Percentiles rank a stretch among this genome's conserved stretches.
Evolutionary conservation across 2,113 vertebrate species (phyloP).

Genomic region (Quiscalus mexicanus): DNA sequence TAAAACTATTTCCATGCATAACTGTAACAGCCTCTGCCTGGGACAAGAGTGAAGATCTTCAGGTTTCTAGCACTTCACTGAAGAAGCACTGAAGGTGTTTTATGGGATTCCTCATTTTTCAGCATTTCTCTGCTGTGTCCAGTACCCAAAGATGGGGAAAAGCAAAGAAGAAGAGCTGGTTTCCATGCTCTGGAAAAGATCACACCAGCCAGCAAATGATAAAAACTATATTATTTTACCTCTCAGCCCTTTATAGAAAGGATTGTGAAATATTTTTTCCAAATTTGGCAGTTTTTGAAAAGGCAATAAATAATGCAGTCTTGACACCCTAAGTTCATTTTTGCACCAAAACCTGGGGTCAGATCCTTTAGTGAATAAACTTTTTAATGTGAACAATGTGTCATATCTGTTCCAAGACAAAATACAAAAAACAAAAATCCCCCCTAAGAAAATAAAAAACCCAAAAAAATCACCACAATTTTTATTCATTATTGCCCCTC

Average conservation of each 20-base stretch:
- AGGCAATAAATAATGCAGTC: background rate
- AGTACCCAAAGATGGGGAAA: background rate
- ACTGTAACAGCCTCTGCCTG: background rate
- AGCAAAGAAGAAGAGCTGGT: background rate
- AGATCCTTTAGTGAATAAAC: background rate
- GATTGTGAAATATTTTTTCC: background rate
- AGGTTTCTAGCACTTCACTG: background rate
- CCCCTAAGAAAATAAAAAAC: background rate
- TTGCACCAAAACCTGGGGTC: background rate
- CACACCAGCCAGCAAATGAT: background rate
- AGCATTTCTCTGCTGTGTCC: background rate
- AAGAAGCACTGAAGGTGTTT: accelerated
- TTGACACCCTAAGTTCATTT: background rate
- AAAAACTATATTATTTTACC: background rate
- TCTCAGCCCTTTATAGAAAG: background rate
- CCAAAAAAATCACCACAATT: background rate
- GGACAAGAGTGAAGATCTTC: background rate
- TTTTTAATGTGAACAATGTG: background rate
- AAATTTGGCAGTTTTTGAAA: background rate
- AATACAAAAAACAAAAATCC: background rate
- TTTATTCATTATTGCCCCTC: background rate
- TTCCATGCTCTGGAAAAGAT: background rate
- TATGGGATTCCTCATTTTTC: background rate
- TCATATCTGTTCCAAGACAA: background rate
- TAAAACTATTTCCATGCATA: background rate